Evolutionary conservation across 2,113 vertebrate species (phyloP), one percentile per base, ranked within the genome.

Genomic region (Notothenia coriiceps): DNA sequence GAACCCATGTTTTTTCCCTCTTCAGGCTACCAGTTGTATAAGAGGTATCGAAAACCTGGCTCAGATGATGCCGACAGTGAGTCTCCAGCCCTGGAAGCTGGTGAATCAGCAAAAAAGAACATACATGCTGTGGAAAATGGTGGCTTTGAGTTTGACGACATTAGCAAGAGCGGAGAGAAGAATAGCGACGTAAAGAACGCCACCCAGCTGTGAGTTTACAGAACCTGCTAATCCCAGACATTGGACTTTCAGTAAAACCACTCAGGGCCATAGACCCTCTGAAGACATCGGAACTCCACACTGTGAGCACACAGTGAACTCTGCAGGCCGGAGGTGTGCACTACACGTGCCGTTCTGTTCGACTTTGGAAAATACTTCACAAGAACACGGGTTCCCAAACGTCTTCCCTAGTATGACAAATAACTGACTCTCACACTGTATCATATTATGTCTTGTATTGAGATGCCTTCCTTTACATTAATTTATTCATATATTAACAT

Each of bases 21-120:
- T 18, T 3, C 86, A 99, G 98, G 17, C 0, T 98, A 97, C 74
- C 86, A 93, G 64, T 0, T 47, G 3, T 95, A 97, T 54, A 96
- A 91, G 92, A 94, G 62, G 61, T 0, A 0, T 0, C 47, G 0
- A 0, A 2, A 47, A 2, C 60, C 85, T 70, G 82, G 74, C 17
- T 69, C 40, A 0, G 8, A 17, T 11, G 79, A 81, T 3, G 15
- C 50, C 7, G 91, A 91, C 78, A 46, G 51, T 0, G 90, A 93
- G 0, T 29, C 20, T 22, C 10, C 18, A 1, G 68, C 92, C 11
- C 15, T 91, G 0, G 77, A 88, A 43, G 88, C 73, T 7, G 73
- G 29, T 0, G 75, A 62, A 0, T 47, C 69, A 4, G 17, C 11
- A 4, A 94, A 87, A 52, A 13, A 89, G 0, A 83, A 91, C 44